Percentiles rank a stretch among this genome's conserved stretches.
Conservation (phyloP, 2,113 vertebrate genomes). For the Pluvianellus socialis region DNA sequence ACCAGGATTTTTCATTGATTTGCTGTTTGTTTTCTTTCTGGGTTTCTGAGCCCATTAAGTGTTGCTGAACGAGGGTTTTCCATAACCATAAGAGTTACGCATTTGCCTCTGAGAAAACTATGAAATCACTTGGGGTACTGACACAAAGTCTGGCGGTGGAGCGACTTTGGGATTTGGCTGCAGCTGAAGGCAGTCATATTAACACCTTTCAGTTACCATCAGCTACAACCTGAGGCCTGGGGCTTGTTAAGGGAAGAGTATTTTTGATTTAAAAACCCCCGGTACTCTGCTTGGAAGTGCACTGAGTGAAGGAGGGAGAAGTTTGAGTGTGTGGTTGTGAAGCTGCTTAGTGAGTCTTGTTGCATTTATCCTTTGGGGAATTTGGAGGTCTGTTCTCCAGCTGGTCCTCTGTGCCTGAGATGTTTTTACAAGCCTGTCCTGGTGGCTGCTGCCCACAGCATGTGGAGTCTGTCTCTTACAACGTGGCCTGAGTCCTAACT, state of each 20-base stretch:
- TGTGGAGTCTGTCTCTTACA: not conserved
- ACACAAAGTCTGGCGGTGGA: not conserved
- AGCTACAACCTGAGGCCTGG: not conserved
- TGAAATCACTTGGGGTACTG: not conserved
- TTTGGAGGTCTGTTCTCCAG: not conserved
- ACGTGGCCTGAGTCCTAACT: rapidly evolving
- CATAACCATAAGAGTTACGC: not conserved
- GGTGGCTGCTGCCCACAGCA: not conserved
- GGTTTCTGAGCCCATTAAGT: not conserved
- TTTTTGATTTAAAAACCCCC: not conserved
- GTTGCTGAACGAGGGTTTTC: not conserved
- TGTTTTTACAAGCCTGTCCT: not conserved
- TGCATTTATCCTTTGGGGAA: not conserved
- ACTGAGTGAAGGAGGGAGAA: not conserved
- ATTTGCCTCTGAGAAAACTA: not conserved
- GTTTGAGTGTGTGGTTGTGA: not conserved
- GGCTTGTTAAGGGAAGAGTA: not conserved
- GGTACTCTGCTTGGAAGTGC: rapidly evolving
- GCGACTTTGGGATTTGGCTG: not conserved
- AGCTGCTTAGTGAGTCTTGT: not conserved
- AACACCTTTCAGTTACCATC: not conserved
- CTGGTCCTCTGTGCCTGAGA: not conserved
- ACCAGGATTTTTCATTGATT: not conserved
- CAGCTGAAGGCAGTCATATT: not conserved
- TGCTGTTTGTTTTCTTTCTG: not conserved